phyloP scores from a whole-genome alignment of 2,113 vertebrate species.

The Garra rufa region DNA sequence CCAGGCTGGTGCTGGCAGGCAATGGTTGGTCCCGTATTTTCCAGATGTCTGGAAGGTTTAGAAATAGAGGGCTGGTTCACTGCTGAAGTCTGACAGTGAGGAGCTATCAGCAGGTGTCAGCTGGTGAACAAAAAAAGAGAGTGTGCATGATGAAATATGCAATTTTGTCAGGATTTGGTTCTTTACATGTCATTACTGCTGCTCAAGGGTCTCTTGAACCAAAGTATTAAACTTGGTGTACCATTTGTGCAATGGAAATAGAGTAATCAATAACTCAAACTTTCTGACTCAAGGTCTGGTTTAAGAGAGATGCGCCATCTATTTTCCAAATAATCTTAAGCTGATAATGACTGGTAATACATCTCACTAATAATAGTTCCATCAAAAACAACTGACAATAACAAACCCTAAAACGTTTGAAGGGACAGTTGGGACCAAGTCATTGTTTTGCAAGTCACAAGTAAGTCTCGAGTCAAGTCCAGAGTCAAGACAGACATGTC shows the following conservation, averaged over 20 bases:
- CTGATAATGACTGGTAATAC: background rate
- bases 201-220: background rate
- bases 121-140: slow-evolving; percentile 66
- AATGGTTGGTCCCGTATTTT: slow-evolving; percentile 57
- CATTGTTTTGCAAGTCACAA: too few species aligned
- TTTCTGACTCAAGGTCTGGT: background rate
- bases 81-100: slow-evolving; percentile 90
- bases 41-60: slow-evolving; percentile 67
- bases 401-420: background rate
- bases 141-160: background rate
- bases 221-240: background rate
- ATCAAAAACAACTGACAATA: background rate
- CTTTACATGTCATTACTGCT: background rate
- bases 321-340: too few species aligned
- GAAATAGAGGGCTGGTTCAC: slow-evolving; percentile 95
- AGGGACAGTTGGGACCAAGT: too few species aligned
- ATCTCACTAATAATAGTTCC: background rate
- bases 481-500: too few species aligned
- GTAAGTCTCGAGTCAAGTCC: too few species aligned
- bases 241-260: background rate
- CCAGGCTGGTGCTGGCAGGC: slow-evolving; percentile 54
- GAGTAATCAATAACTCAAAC: background rate
- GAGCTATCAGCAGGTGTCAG: slow-evolving; percentile 89
- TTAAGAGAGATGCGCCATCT: background rate
- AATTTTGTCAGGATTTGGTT: background rate